These are phyloP conservation scores for Lagria hirta DNA, from an alignment of 2,888 invertebrate genomes.

Conservation along the genomic window DNA sequence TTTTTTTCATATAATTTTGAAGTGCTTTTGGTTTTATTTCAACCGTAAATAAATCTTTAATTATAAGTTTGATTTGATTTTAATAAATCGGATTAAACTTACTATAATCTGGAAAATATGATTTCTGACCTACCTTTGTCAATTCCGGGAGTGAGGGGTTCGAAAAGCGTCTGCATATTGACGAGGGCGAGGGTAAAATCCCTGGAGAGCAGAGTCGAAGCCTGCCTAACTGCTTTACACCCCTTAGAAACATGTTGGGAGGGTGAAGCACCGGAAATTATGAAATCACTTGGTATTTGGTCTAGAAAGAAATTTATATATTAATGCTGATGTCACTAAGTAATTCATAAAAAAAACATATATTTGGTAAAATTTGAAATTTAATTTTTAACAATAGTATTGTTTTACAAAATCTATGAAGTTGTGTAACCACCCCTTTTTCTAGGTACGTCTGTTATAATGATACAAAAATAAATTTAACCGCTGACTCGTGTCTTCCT, in stretches of 20 bases:
- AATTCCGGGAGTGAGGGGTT: constrained; percentile 37
- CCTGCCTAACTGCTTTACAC: constrained; percentile 33
- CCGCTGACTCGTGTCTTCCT: constrained; percentile 12
- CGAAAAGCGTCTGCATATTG: constrained; percentile 23
- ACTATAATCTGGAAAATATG: constrained; percentile 11
- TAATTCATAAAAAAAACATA: constrained; percentile 1
- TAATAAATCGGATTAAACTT: constrained; percentile 14
- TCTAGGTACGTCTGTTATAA: too few relatives aligned
- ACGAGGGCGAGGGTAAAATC: constrained; percentile 29
- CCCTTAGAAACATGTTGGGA: constrained; percentile 35
- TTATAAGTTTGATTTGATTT: constrained; percentile 6
- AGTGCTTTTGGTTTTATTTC: background rate
- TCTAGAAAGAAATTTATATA: too few relatives aligned
- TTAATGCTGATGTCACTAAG: too few relatives aligned
- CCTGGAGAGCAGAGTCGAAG: constrained; percentile 29
- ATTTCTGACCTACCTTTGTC: constrained; percentile 40
- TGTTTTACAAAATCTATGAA: too few relatives aligned
- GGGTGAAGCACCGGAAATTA: too few relatives aligned
- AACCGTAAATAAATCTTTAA: background rate
- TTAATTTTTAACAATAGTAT: too few relatives aligned
- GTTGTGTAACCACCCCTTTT: too few relatives aligned
- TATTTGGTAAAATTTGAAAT: too few relatives aligned
- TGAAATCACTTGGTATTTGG: too few relatives aligned
- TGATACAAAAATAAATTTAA: too few relatives aligned
- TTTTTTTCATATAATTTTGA: background rate